Percentiles rank a stretch among this genome's conserved stretches.
Evolutionary conservation across 2,113 vertebrate species (phyloP).

Genomic region (Paracyprichromis sp.): DNA sequence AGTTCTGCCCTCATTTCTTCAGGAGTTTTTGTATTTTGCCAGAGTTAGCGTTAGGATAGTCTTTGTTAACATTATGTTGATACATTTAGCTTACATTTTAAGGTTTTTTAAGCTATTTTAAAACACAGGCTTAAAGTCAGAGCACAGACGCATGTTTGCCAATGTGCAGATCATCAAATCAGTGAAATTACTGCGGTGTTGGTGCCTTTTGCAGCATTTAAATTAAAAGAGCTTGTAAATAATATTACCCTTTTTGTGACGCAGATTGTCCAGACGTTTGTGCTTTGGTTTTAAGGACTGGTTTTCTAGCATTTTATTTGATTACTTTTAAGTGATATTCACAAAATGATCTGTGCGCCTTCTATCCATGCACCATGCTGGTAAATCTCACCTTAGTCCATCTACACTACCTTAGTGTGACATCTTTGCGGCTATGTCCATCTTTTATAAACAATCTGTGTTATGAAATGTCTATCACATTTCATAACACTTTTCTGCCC

Average conservation of each 20-base stretch:
- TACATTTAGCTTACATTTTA: neutral
- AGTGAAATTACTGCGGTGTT: neutral
- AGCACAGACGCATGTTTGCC: neutral
- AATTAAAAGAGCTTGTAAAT: neutral
- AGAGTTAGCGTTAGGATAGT: neutral
- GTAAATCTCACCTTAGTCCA: neutral
- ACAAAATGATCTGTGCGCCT: neutral
- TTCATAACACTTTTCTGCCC: neutral
- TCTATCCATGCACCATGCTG: neutral
- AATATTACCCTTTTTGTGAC: neutral
- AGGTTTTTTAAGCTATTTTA: neutral
- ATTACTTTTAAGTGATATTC: neutral
- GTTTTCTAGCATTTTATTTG: neutral
- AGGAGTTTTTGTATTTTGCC: neutral
- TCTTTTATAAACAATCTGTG: neutral
- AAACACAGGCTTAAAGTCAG: neutral
- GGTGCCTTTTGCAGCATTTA: neutral
- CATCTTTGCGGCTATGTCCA: neutral
- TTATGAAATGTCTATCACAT: neutral
- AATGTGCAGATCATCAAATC: neutral
- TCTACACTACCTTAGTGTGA: neutral
- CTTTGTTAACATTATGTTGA: neutral
- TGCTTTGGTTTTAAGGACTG: neutral
- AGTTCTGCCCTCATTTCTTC: neutral
- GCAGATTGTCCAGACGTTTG: neutral